Percentiles rank a stretch among this genome's conserved stretches.
These are phyloP conservation scores for Astyanax mexicanus DNA, from an alignment of 2,797 vertebrate genomes.

Conservation along the genomic window DNA sequence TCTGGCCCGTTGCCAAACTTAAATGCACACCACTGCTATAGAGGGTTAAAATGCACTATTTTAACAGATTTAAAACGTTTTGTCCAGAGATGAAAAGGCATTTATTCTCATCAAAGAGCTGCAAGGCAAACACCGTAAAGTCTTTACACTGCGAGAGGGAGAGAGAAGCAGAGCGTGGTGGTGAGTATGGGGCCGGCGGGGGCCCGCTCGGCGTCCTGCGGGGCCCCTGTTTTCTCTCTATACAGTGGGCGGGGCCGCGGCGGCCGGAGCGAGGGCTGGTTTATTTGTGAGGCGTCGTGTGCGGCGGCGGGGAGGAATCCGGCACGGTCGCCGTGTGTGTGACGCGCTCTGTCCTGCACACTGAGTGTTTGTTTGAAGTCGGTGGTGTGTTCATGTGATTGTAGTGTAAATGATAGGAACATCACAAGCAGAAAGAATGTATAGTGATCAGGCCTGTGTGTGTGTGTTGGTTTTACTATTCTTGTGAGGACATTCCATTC, in stretches of 20 bases:
- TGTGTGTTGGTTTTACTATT: neutral
- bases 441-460: neutral
- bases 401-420: slow-evolving; percentile 42
- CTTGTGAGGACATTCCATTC: too few relatives aligned
- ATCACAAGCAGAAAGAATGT: slow-evolving; percentile 21
- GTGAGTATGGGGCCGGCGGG: slow-evolving; percentile 85
- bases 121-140: slow-evolving; percentile 86
- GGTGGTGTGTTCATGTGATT: slow-evolving; percentile 55
- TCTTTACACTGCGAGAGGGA: slow-evolving; percentile 79
- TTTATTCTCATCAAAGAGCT: slow-evolving; percentile 84
- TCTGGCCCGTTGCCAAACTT: too few relatives aligned
- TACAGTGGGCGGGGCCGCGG: slow-evolving; percentile 75
- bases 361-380: slow-evolving; percentile 63
- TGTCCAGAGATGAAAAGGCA: slow-evolving; percentile 50
- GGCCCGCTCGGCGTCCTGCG: slow-evolving; percentile 78
- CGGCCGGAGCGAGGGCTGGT: slow-evolving; percentile 74
- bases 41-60: too few relatives aligned
- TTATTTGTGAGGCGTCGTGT: slow-evolving; percentile 80
- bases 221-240: slow-evolving; percentile 92
- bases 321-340: slow-evolving; percentile 40
- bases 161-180: slow-evolving; percentile 84
- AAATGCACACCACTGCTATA: too few relatives aligned
- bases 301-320: slow-evolving; percentile 70
- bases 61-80: slow-evolving; percentile 54
- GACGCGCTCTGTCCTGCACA: slow-evolving; percentile 29